Percentiles rank a stretch among this genome's conserved stretches.
These are phyloP conservation scores for Prorops nasuta DNA, from an alignment of 1,140 invertebrate species.

Conservation along the genomic window DNA sequence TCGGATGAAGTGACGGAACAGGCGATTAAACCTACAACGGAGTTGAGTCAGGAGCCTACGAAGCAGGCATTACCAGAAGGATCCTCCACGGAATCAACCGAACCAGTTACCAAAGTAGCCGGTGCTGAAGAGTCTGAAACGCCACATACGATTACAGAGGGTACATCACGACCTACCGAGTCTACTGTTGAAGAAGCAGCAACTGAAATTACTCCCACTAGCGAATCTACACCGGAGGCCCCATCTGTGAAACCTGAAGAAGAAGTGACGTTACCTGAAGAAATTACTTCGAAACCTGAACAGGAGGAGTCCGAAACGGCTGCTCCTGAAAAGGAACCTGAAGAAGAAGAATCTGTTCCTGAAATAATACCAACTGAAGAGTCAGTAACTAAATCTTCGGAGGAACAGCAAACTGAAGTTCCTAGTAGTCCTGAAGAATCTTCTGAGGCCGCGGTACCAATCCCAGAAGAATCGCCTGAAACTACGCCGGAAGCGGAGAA, in stretches of 20 bases:
- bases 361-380: slow-evolving; percentile 9
- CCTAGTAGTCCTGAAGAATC: too few species aligned
- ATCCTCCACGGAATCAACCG: too few species aligned
- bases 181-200: slow-evolving; percentile 11
- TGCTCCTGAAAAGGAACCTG: slow-evolving; percentile 13
- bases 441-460: slow-evolving; percentile 6
- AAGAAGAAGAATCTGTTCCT: slow-evolving; percentile 11
- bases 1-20: slow-evolving; percentile 4
- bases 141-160: slow-evolving; percentile 4
- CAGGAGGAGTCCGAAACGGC: slow-evolving; percentile 17
- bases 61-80: background rate
- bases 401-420: slow-evolving; percentile 2
- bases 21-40: background rate
- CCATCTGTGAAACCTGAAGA: slow-evolving; percentile 12
- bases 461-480: slow-evolving; percentile 5
- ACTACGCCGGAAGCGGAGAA: background rate
- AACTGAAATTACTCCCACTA: slow-evolving; percentile 8
- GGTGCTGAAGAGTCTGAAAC: too few species aligned
- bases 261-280: slow-evolving; percentile 3
- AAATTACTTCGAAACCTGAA: too few species aligned
- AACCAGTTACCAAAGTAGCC: too few species aligned
- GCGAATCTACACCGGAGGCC: too few species aligned
- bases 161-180: slow-evolving; percentile 4
- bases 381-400: slow-evolving; percentile 2
- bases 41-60: background rate